phyloP scores from a whole-genome alignment of 2,888 invertebrate genomes.

The Epinotia bilunana region DNA sequence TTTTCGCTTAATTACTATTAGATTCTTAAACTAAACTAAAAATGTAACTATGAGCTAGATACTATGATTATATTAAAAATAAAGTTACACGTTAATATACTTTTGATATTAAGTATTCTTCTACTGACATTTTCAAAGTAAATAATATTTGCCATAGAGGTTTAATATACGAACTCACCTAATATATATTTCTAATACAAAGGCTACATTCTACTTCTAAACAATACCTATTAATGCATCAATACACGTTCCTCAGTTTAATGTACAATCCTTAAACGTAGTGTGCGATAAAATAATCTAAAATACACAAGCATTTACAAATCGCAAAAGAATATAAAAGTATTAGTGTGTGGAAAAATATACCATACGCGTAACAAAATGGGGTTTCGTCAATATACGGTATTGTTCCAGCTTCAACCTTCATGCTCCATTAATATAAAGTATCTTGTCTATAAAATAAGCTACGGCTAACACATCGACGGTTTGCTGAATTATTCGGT shows the following conservation, averaged over 20 bases:
- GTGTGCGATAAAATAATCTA: background rate
- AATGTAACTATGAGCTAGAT: background rate
- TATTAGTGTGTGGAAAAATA: constrained; percentile 22
- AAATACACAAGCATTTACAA: constrained; percentile 30
- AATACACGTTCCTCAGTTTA: constrained; percentile 58
- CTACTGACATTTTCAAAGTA: background rate
- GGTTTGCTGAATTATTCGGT: constrained; percentile 72
- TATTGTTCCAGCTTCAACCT: constrained; percentile 83
- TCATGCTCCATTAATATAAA: constrained; percentile 59
- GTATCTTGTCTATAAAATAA: constrained; percentile 49
- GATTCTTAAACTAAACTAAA: constrained; percentile 20
- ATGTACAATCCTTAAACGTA: constrained; percentile 41
- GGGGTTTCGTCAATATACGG: constrained; percentile 45
- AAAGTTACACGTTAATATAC: background rate
- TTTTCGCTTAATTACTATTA: constrained; percentile 51
- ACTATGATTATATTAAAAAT: background rate
- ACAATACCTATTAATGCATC: constrained; percentile 66
- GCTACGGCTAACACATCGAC: constrained; percentile 75
- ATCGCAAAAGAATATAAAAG: background rate
- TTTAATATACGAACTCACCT: background rate
- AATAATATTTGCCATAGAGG: background rate
- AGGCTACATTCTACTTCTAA: constrained; percentile 25
- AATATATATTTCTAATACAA: background rate
- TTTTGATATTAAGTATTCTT: constrained; percentile 12
- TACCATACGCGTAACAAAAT: constrained; percentile 22